A percentile compares a stretch with the other conserved stretches of the same genome.
Evolutionary conservation across 2,113 vertebrate species (phyloP).

Genomic region (Ammodramus savannarum): DNA sequence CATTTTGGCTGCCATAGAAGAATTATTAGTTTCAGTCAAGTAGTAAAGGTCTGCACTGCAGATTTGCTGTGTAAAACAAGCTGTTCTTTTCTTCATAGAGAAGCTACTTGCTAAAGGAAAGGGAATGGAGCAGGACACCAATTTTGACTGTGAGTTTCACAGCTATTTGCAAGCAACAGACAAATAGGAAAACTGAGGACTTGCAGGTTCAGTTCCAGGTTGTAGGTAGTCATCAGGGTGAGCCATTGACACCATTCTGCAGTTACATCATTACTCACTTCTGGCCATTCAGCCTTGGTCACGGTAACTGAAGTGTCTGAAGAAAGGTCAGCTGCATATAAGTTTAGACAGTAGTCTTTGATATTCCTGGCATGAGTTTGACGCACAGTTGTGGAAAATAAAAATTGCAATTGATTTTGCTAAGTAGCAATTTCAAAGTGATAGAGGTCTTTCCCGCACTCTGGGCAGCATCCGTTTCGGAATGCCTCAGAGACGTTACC

Average conservation of each 20-base stretch:
- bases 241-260: background rate
- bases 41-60: background rate
- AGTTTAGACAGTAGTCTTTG: background rate
- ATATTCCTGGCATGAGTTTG: background rate
- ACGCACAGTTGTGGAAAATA: background rate
- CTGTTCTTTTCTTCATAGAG: background rate
- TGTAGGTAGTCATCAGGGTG: background rate
- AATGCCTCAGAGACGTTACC: constrained; percentile 61
- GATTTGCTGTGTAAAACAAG: background rate
- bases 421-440: constrained; percentile 3
- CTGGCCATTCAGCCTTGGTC: background rate
- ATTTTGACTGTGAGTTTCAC: background rate
- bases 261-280: background rate
- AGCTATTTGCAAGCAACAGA: background rate
- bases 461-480: constrained; percentile 40
- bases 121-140: background rate
- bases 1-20: background rate
- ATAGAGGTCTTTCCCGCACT: background rate
- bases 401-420: constrained; percentile 11
- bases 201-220: background rate
- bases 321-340: background rate
- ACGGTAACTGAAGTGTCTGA: background rate
- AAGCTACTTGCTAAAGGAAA: background rate
- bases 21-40: background rate
- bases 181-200: background rate